Evolutionary conservation across 2,113 vertebrate genomes (phyloP).

Genomic region (Pachypanchax playfairii): DNA sequence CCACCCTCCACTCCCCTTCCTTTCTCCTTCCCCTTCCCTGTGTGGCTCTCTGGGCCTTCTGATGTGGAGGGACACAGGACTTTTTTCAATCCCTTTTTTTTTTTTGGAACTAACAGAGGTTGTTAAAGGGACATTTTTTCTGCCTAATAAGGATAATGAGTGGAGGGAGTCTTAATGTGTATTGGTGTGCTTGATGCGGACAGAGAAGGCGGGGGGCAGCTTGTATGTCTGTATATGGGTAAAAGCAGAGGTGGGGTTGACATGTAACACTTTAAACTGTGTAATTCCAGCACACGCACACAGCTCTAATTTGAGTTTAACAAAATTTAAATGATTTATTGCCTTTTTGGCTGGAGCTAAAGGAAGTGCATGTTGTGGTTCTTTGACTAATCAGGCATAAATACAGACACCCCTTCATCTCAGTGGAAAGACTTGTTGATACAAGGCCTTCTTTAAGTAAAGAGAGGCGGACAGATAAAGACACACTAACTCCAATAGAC

Average conservation of each 20-base stretch:
- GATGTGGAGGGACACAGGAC: conserved; percentile 52
- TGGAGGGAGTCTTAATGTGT: conserved; percentile 1
- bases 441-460: conserved; percentile 69
- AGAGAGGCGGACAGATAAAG: conserved; percentile 72
- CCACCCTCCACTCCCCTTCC: conserved; percentile 70
- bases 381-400: conserved; percentile 76
- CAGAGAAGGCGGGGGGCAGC: conserved; percentile 5
- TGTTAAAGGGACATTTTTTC: conserved; percentile 79
- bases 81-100: conserved; percentile 59
- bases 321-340: conserved; percentile 79
- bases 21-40: conserved; percentile 43
- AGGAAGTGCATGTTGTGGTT: conserved; percentile 63
- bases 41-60: conserved; percentile 44
- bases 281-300: conserved; percentile 68
- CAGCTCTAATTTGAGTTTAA: conserved; percentile 73
- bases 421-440: conserved; percentile 35
- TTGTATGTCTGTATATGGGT: background rate
- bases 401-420: conserved; percentile 58
- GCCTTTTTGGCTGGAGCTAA: conserved; percentile 55
- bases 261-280: conserved; percentile 64
- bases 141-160: conserved; percentile 44
- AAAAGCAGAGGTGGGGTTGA: conserved; percentile 23
- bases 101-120: conserved; percentile 71
- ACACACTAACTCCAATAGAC: conserved; percentile 75
- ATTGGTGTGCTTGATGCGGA: conserved; percentile 25